Base-by-base conservation (phyloP, 2,113 vertebrate genomes). In the Thinocorus orbignyianus region DNA sequence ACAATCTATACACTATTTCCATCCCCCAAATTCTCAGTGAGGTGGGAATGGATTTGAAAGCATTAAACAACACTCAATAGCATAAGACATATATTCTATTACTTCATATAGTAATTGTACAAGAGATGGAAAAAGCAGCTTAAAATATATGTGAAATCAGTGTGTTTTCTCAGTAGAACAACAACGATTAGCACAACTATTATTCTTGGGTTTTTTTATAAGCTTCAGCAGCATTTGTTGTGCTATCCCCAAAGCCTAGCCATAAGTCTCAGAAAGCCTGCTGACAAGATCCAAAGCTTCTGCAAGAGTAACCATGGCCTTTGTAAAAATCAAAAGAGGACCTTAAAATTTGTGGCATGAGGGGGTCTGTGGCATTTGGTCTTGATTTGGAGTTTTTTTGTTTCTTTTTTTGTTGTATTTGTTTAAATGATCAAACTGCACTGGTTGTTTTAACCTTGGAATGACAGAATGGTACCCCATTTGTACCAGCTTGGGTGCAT, bases 401-500 rank as follows among this genome's bases (percentile, higher is more conserved):
- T 12, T 48, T 23, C 13, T 15, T 60, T 52, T 24, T 52, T 62
- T 26, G 17, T 13, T 42, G 13, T 39, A 8, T 30, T 4, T 7
- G 20, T 35, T 60, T 46, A 33, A 65, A 66, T 25, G 26, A 86
- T 28, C 48, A 46, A 89, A 35, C 26, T 42, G 31, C 13, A 39
- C 12, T 52, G 22, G 11, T 64, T 77, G 62, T 62, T 78, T 55
- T 22, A 46, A 78, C 41, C 80, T 76, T 84, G 90, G 77, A 95
- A 58, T 42, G 52, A 57, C 3, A 5, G 48, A 90, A 26, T 1
- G 0, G 35, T 28, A 18, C 58, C 54, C 25, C 0, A 4, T 78
- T 62, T 57, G 77, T 80, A 88, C 22, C 23, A 83, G 44, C 30
- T 73, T 3, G 13, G 35, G 41, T 46, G 71, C 74, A 88, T 52